Evolutionary conservation across 2,888 invertebrate genomes (phyloP), one percentile per base, ranked within the genome.

Genomic region (Cylloceria caligata): DNA sequence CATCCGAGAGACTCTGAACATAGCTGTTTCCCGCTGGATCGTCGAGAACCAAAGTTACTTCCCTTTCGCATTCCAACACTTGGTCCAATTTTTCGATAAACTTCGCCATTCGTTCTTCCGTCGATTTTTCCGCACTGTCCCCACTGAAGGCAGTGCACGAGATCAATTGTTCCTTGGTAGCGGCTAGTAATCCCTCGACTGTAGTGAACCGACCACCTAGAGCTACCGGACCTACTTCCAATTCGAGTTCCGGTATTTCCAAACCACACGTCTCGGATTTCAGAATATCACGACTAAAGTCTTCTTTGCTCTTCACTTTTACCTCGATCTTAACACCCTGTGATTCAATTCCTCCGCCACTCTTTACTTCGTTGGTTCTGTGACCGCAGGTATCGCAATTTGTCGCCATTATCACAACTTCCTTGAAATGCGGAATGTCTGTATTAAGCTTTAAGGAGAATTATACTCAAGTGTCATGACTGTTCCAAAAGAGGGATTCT

Each of bases 11-110:
- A 89, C 97, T 98, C 95, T 96, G 93, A 60, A 99, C 94, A 91
- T 99, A 99, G 84, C 98, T 99, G 93, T 99, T 99, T 0, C 99
- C 99, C 7, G 99, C 98, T 1, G 99, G 98, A 94, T 99, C 99
- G 92, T 99, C 98, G 84, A 99, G 93, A 2, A 99, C 92, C 1
- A 99, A 86, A 0, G 98, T 98, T 0, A 97, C 94, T 3, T 93
- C 87, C 9, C 93, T 92, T 86, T 95, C 93, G 0, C 96, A 94
- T 0, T 94, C 93, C 21, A 97, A 90, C 11, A 97, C 95, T 71
- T 95, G 93, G 57, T 96, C 94, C 73, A 98, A 93, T 85, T 95
- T 94, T 0, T 92, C 89, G 19, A 97, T 92, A 92, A 99, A 97
- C 3, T 90, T 90, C 0, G 94, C 88, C 88, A 98, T 93, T 64